Conservation (phyloP, 2,113 vertebrate species). For the Ceratotherium simum region DNA sequence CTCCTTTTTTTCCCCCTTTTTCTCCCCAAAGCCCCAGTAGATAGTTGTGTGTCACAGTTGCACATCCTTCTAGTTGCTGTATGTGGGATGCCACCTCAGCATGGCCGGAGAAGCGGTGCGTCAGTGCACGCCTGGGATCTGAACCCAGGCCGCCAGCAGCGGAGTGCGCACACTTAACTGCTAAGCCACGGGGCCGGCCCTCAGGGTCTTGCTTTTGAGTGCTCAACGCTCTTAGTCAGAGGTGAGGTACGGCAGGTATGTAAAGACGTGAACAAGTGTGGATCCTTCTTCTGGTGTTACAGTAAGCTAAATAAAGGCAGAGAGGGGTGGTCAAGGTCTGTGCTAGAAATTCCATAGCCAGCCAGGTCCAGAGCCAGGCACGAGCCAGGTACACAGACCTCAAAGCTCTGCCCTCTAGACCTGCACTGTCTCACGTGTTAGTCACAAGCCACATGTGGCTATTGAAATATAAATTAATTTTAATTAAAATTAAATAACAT, state of each 20-base stretch:
- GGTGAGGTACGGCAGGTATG: rapidly evolving
- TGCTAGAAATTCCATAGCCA: neutral
- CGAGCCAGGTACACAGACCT: neutral
- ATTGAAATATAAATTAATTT: neutral
- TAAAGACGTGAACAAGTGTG: neutral
- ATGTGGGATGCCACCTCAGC: too few species aligned
- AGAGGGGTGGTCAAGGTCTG: neutral
- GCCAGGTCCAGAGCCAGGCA: neutral
- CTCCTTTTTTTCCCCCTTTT: too few species aligned
- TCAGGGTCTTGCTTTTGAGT: neutral
- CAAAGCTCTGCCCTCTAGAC: neutral
- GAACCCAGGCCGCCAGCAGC: too few species aligned
- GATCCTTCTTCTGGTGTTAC: too few species aligned
- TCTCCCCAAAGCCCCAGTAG: too few species aligned
- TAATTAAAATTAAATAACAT: neutral
- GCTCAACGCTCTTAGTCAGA: neutral
- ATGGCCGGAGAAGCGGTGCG: too few species aligned
- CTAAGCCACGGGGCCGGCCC: too few species aligned
- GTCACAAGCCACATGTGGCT: neutral
- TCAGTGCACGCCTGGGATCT: too few species aligned
- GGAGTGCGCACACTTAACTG: too few species aligned
- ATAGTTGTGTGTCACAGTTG: too few species aligned
- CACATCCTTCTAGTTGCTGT: too few species aligned
- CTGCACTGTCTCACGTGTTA: rapidly evolving
- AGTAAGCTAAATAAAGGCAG: neutral